Percentiles rank a stretch among this genome's conserved stretches.
phyloP scores from a whole-genome alignment of 2,797 vertebrate species.

The Pseudocheirus occidentalis region DNA sequence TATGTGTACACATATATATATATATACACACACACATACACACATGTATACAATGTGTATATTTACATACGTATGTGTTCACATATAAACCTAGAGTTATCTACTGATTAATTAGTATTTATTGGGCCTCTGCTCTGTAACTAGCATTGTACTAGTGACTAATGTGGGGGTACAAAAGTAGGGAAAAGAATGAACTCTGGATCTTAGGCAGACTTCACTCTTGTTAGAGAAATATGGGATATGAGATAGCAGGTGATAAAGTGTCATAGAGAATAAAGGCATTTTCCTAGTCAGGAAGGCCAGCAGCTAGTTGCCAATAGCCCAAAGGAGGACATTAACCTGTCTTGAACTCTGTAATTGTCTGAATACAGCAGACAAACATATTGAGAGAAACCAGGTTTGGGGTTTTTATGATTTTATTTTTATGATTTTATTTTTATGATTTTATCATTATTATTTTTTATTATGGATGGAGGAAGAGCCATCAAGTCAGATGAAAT shows the following conservation, averaged over 20 bases:
- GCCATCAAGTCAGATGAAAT: background rate
- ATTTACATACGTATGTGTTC: conserved; percentile 23
- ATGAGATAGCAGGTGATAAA: background rate
- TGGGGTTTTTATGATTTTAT: background rate
- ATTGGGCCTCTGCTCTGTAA: conserved; percentile 25
- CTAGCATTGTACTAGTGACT: conserved; percentile 21
- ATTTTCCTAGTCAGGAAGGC: background rate
- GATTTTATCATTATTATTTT: too few species aligned
- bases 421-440: too few species aligned
- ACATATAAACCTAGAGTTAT: conserved; percentile 1
- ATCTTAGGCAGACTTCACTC: conserved; percentile 30
- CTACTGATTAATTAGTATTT: conserved; percentile 53
- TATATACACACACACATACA: background rate
- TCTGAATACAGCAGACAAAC: background rate
- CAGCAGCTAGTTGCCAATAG: background rate
- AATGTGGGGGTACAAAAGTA: background rate
- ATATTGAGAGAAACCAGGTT: background rate
- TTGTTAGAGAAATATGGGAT: conserved; percentile 25
- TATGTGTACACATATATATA: too few species aligned
- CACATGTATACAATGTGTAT: background rate
- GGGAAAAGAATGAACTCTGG: conserved; percentile 52
- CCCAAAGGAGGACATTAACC: conserved; percentile 27
- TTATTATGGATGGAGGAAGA: background rate
- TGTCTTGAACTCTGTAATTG: conserved; percentile 56
- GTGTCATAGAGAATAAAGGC: background rate